Base-by-base conservation (phyloP, 1,140 invertebrate species). In the Ooceraea biroi region DNA sequence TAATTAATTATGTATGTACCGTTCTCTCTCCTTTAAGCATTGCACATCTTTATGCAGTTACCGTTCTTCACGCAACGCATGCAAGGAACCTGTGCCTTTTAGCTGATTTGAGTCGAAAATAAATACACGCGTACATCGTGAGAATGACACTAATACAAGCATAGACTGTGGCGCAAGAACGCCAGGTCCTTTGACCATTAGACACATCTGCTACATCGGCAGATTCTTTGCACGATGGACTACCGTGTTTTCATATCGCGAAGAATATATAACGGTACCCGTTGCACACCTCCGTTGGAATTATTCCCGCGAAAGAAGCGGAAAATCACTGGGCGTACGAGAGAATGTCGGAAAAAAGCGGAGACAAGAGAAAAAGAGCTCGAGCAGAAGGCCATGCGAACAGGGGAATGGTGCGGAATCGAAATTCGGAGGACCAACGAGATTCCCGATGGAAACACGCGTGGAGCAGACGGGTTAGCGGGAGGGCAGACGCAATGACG, bases 401-500 rank as follows among this genome's bases (percentile, higher is more conserved):
- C n/a, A 50, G 25, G 7, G 68, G n/a, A 36, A 27, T 58, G 19
- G 55, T 27, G 14, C 66, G 5, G 30, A 44, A 55, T 41, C 22
- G 50, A 19, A 71, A 80, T 80, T 71, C 76, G 76, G 50, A 80
- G 41, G 41, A 80, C 65, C 76, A 69, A 80, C 71, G 52, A 41
- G 72, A 41, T n/a, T 48, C 44, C 41, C 48, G 68, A 41, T 72
- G 71, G 77, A 85, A 89, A 84, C 82, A 60, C 71, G 63, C 60
- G 73, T 86, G 85, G 78, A 85, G 65, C 74, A 85, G 85, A 88
- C 65, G 57, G 76, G 76, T 78, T 78, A 78, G 63, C 80, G 66
- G 68, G 66, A 71, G 80, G 89, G 91, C 92, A 93, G 92, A 94
- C 93, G 92, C 92, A 93, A 90, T 89, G 89, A 91, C 90, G 89